Evolutionary conservation across 2,888 invertebrate genomes (phyloP).

Genomic region (Chrysomela aeneicollis): DNA sequence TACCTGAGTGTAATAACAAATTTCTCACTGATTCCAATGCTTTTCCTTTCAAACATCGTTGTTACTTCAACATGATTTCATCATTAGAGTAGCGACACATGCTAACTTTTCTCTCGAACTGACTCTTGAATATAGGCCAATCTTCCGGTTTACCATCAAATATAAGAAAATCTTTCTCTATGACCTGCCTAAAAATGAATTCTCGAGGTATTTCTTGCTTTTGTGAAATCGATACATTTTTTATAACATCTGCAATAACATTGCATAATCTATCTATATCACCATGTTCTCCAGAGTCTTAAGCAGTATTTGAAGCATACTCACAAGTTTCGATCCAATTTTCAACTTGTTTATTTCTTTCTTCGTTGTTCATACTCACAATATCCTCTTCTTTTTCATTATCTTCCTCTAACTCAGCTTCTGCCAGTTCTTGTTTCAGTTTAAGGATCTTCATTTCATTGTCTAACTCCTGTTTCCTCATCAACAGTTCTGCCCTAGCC

Average conservation of each 20-base stretch:
- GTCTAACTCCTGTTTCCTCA: not conserved
- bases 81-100: not conserved
- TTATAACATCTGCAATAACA: constrained; percentile 6
- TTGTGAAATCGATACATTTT: not conserved
- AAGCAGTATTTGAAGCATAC: too few relatives aligned
- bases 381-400: too few relatives aligned
- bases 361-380: not conserved
- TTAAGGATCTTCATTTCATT: not conserved
- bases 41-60: not conserved
- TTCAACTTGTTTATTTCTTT: not conserved
- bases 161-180: not conserved
- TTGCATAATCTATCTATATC: not conserved
- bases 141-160: too few relatives aligned
- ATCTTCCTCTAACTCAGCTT: not conserved
- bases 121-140: constrained; percentile 8
- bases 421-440: not conserved
- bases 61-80: not conserved
- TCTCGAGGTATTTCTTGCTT: not conserved
- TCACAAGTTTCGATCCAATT: constrained; percentile 4
- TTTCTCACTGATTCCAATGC: constrained; percentile 4
- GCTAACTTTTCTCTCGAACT: not conserved
- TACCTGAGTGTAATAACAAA: constrained; percentile 3
- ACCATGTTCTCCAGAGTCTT: not conserved
- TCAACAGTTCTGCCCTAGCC: not conserved
- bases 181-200: not conserved